Evolutionary conservation across 2,113 vertebrate species (phyloP), one percentile per base, ranked within the genome.

Genomic region (Carassius carassius): DNA sequence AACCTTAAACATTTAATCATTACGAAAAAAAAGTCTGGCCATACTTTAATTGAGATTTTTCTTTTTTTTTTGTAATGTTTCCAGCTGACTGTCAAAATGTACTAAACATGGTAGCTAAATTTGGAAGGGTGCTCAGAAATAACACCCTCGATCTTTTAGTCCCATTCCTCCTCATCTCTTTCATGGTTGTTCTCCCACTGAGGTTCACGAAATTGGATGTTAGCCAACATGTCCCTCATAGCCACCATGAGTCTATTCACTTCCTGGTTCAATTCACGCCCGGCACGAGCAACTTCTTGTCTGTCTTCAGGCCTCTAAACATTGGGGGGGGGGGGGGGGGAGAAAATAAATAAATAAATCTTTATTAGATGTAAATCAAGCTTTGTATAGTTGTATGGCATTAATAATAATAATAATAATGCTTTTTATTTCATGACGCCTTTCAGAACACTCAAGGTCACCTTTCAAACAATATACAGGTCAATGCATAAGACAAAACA

Each of bases 181-280:
- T 95, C 94, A 79, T 86, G 93, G 93, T 94, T 96, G 94, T 58
- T 97, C 85, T 32, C 91, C 91, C 56, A 94, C 41, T 41, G 95
- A 75, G 92, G 97, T 89, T 97, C 98, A 77, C 97, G 96, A 88
- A 99, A 98, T 89, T 96, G 96, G 91, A 99, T 98, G 93, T 99
- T 98, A 25, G 97, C 98, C 93, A 99, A 93, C 96, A 99, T 98
- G 94, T 99, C 98, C 19, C 98, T 94, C 95, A 99, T 97, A 4
- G 97, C 98, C 47, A 96, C 96, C 97, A 99, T 99, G 4, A 99
- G 95, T 84, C 97, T 92, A 89, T 99, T 97, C 84, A 99, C 94
- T 84, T 97, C 98, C 82, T 98, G 97, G 92, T 99, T 96, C 8
- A 97, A 94, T 81, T 97, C 97, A 87, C 95, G 95, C 0, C 95